Base-by-base conservation (phyloP, 1,140 invertebrate species). In the Drosophila willistoni region DNA sequence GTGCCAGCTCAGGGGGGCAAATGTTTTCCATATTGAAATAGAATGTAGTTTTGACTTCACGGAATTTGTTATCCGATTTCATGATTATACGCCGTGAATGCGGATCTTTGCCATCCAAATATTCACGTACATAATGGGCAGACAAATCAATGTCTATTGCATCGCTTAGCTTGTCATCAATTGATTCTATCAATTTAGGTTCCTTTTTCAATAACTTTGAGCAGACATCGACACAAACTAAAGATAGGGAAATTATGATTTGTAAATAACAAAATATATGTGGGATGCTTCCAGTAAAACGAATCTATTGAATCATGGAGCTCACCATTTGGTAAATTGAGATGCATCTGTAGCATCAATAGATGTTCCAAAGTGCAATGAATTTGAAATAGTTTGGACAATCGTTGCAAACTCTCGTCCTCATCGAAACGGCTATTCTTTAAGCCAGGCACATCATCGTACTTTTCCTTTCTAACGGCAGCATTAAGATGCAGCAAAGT, bases 391-490 rank as follows among this genome's bases (percentile, higher is more conserved):
- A 92, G 39, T 55, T 85, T 84, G 7, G 90, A 81, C 1, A 92
- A 39, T 4, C 66, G 64, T 19, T 65, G 56, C 55, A 79, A 63
- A 36, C 76, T 85, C 54, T 92, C 90, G 1, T 64, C 65, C 57
- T 83, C 76, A 71, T 85, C 77, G 41, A 92, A 92, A n/a, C 68
- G 74, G 12, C 90, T 92, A 64, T 92, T 92, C 41, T 89, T 91
- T 29, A 92, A 90, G 2, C 83, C 90, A 14, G 68, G 34, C 4
- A 56, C 36, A 39, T 91, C 84, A 13, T 71, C 75, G 60, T 80
- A 84, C 12, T 89, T 89, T 1, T 54, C 42, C 17, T 71, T 59
- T 34, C 70, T 81, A 3, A 7, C 65, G 10, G 68, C 77, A 0
- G 60, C 56, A 19, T 66, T 76, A 36, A 80, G 77, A 42, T 92